Evolutionary conservation across 2,888 invertebrate genomes (phyloP), one percentile per base, ranked within the genome.

Genomic region (Exephanes ischioxanthus): DNA sequence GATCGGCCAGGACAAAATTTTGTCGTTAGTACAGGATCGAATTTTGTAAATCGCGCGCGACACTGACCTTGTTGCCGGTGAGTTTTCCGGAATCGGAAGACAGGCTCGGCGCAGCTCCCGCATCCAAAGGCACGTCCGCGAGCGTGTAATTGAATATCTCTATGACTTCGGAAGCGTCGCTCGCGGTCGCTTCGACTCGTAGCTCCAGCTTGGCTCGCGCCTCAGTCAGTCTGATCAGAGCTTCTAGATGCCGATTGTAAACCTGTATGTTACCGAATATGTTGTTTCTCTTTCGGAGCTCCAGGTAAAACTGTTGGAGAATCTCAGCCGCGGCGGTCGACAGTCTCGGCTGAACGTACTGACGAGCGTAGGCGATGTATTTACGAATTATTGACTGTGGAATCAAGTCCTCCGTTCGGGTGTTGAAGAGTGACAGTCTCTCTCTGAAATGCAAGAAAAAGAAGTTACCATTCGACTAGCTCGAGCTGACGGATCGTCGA

Each of bases 141-240:
- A 92, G 87, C 26, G 91, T 92, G 97, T 97, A 96, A 90, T 97
- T 96, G 94, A 98, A 96, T 77, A 99, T 95, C 92, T 98, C 97
- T 53, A 99, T 95, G 48, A 98, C 96, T 93, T 99, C 98, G 85
- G 95, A 94, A 0, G 98, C 99, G 94, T 99, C 99, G 78, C 95
- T 93, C 80, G 95, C 95, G 0, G 97, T 97, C 0, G 97, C 98
- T 91, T 96, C 96, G 93, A 97, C 97, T 86, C 98, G 95, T 84
- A 99, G 94, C 93, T 99, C 99, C 0, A 97, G 94, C 91, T 98
- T 97, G 0, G 99, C 99, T 92, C 99, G 95, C 19, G 99, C 98
- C 95, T 97, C 96, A 22, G 98, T 97, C 19, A 99, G 94, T 89
- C 98, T 95, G 84, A 98, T 97, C 86, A 99, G 95, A 0, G 98